These are phyloP conservation scores for Acromyrmex charruanus DNA, from an alignment of 1,140 invertebrate species.

Conservation along the genomic window DNA sequence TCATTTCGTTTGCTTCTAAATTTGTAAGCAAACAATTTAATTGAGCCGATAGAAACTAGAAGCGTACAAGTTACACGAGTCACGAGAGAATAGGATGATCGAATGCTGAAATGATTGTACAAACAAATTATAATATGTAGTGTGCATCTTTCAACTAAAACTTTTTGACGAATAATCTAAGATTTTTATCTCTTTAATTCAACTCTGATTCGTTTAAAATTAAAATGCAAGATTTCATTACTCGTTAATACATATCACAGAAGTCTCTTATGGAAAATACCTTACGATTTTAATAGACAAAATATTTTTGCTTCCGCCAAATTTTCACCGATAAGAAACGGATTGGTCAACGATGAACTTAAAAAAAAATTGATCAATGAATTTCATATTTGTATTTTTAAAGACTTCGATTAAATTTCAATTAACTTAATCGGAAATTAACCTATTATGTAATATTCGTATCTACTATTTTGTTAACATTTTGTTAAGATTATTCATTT, in stretches of 20 bases:
- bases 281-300: background rate
- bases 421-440: background rate
- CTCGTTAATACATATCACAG: background rate
- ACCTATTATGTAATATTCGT: background rate
- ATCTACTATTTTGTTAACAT: background rate
- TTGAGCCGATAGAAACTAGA: conserved; percentile 56
- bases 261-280: background rate
- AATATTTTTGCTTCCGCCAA: conserved; percentile 1
- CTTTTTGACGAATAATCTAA: background rate
- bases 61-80: background rate
- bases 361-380: background rate
- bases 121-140: conserved; percentile 6
- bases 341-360: background rate
- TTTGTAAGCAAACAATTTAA: conserved; percentile 60
- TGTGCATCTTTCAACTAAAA: background rate
- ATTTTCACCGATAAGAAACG: background rate
- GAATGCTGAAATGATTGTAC: background rate
- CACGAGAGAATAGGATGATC: background rate
- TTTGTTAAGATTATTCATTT: background rate
- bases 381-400: background rate
- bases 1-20: conserved; percentile 50
- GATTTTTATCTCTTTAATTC: background rate
- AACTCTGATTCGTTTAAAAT: background rate
- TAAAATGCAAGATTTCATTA: conserved; percentile 2
- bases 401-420: background rate